Evolutionary conservation across 2,113 vertebrate species (phyloP), one percentile per base, ranked within the genome.

Genomic region (Mastomys natalensis): DNA sequence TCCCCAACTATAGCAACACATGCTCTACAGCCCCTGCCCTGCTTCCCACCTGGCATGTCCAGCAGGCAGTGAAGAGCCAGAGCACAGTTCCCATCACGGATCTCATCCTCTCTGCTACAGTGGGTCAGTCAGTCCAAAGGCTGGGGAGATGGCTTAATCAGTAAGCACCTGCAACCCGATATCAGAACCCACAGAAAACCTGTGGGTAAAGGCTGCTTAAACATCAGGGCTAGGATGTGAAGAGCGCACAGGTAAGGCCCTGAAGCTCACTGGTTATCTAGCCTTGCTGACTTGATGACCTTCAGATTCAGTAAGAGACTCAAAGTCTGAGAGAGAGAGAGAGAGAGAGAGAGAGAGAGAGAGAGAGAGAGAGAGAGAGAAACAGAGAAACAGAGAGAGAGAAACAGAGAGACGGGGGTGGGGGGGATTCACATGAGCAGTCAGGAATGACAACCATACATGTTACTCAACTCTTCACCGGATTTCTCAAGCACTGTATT

Each of bases 341-440:
- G 4, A 7, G 48, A 7, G 31, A 9, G 17, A 21, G 37, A 21
- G 37, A 16, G 0, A 16, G 10, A 9, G 15, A 17, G 4, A 26
- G 16, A 29, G 29, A 29, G 5, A 51, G 45, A 6, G 15, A 16
- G 13, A 48, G 16, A 9, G 77, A 29, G 8, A 16, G 62, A 21
- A 24, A 58, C 51, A 51, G 55, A 55, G 13, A 55, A 2, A 55
- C 2, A 55, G 55, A 55, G 55, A 55, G 55, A 55, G 58, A 17
- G 17, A 51, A 9, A 51, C 48, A 51, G 48, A 51, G 48, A 62
- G 13, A 24, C 21, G 21, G 64, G 12, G 29, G n/a, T n/a, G n/a
- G 4, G 1, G 31, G 31, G 13, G 37, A 24, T 58, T 81, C 58
- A 43, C 24, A 55, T 3, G 34, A 48, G 45, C 45, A 55, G 11